phyloP scores from a whole-genome alignment of 2,797 vertebrate species.

The Philypnodon macrostomus region DNA sequence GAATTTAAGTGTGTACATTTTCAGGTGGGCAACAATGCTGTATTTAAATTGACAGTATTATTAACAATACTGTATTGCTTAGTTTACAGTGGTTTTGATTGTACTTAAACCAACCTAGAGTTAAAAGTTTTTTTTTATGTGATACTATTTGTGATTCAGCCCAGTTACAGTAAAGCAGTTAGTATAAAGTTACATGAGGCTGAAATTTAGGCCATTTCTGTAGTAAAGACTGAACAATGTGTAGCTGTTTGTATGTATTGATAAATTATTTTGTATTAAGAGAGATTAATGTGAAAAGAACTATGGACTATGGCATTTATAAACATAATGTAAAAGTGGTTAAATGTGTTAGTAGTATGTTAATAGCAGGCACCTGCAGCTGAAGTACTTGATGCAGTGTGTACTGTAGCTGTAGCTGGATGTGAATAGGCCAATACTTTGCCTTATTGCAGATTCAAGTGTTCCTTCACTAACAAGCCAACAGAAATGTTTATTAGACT shows the following conservation, averaged over 20 bases:
- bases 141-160: too few species aligned
- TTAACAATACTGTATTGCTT: too few species aligned
- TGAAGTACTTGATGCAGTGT: conserved; percentile 9
- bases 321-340: background rate
- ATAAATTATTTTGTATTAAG: conserved; percentile 18
- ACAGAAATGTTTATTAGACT: conserved; percentile 35
- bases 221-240: background rate
- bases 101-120: too few species aligned
- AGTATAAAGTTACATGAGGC: too few species aligned
- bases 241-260: background rate
- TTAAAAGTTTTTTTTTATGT: too few species aligned
- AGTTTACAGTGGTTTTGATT: too few species aligned
- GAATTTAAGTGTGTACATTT: conserved; percentile 12
- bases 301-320: conserved; percentile 8
- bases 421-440: background rate
- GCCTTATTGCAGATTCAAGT: conserved; percentile 21
- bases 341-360: conserved; percentile 7
- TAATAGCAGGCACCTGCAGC: background rate
- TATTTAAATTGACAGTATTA: background rate
- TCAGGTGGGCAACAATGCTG: conserved; percentile 19
- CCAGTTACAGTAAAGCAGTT: too few species aligned
- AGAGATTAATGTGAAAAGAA: conserved; percentile 17
- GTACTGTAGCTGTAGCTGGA: background rate
- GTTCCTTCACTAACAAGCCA: conserved; percentile 43
- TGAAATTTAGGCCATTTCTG: too few species aligned